A percentile compares a stretch with the other conserved stretches of the same genome.
Evolutionary conservation across 2,113 vertebrate species (phyloP).

Genomic region (Hemicordylus capensis): DNA sequence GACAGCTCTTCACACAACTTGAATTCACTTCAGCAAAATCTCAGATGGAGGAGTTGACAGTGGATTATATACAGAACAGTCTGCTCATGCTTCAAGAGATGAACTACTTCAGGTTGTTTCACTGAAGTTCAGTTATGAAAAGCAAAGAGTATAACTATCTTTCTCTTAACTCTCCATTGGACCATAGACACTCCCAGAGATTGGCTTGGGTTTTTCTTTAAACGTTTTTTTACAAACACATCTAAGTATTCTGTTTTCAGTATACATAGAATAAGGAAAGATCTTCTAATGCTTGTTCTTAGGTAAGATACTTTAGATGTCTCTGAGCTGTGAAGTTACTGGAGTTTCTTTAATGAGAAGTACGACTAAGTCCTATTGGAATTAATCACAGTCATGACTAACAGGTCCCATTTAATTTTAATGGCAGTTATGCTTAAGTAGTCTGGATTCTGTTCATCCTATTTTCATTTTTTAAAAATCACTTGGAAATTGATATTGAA

Average conservation of each 20-base stretch:
- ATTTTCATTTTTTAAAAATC: neutral
- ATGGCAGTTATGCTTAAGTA: too few relatives aligned
- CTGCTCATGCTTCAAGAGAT: neutral
- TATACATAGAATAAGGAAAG: neutral
- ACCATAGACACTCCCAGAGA: too few relatives aligned
- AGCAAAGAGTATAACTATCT: neutral
- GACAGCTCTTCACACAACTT: neutral
- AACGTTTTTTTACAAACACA: too few relatives aligned
- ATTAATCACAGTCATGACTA: too few relatives aligned
- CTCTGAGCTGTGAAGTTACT: neutral
- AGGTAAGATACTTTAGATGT: neutral
- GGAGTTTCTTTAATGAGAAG: neutral
- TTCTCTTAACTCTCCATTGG: neutral
- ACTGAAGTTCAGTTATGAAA: neutral
- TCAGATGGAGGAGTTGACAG: neutral
- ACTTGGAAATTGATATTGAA: neutral
- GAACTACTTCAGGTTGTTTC: neutral
- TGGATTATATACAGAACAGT: neutral
- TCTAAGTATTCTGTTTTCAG: neutral
- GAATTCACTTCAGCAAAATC: neutral
- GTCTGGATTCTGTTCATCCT: neutral
- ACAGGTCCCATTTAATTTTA: too few relatives aligned
- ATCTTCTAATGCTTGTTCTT: neutral
- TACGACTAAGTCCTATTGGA: too few relatives aligned
- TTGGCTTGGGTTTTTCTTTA: too few relatives aligned